Evolutionary conservation across 2,888 invertebrate genomes (phyloP).

Genomic region (Carcina quercana): DNA sequence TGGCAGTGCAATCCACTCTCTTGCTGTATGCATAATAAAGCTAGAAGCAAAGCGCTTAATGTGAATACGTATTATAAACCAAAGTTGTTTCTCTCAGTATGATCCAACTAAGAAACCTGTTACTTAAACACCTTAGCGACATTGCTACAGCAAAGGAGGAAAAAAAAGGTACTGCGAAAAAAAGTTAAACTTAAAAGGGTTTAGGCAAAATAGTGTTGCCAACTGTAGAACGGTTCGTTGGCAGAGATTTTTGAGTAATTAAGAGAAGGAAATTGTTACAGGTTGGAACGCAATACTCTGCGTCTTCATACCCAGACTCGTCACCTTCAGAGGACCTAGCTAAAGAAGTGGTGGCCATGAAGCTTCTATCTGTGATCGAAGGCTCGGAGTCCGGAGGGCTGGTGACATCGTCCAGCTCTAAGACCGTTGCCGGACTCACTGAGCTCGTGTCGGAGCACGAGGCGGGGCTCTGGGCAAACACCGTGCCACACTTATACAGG

Average conservation of each 20-base stretch:
- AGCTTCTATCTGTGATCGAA: conserved; percentile 47
- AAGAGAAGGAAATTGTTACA: conserved; percentile 17
- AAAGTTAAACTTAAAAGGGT: no score
- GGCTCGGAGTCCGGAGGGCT: conserved; percentile 44
- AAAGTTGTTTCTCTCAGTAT: no score
- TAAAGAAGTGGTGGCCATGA: conserved; percentile 52
- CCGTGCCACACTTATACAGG: conserved; percentile 74
- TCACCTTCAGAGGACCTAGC: conserved; percentile 56
- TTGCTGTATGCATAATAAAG: no score
- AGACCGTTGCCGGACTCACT: conserved; percentile 39
- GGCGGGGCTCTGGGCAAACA: conserved; percentile 75
- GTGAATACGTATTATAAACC: no score
- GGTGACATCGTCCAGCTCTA: conserved; percentile 36
- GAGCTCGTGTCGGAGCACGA: conserved; percentile 60
- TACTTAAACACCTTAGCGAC: no score
- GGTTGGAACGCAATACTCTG: conserved; percentile 49
- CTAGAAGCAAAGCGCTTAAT: no score
- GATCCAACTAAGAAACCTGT: no score
- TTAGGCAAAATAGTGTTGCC: no score
- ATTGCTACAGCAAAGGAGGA: no score
- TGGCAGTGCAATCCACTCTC: no score
- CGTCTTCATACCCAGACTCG: conserved; percentile 57
- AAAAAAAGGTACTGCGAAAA: no score
- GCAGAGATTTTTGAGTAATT: neutral
- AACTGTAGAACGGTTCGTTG: no score